A percentile compares a stretch with the other conserved stretches of the same genome.
Evolutionary conservation across 1,140 invertebrate species (phyloP).

Genomic region (Mesaphorura yosii): DNA sequence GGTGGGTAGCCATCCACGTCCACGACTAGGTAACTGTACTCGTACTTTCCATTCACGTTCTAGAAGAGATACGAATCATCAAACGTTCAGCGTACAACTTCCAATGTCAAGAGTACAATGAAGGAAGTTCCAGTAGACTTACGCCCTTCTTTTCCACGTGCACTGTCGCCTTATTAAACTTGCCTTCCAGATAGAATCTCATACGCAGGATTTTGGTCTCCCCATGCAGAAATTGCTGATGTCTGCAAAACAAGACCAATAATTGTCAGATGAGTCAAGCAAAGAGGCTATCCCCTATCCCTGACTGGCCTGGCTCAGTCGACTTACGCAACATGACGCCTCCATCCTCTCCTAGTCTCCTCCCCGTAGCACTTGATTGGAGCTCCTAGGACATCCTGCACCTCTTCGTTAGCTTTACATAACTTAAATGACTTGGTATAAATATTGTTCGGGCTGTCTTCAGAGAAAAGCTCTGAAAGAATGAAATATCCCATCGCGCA

Average conservation of each 20-base stretch:
- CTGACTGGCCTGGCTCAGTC: too few relatives aligned
- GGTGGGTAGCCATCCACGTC: conserved; percentile 63
- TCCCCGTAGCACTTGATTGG: conserved; percentile 83
- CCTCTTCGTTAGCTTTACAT: conserved; percentile 46
- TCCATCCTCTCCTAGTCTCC: conserved; percentile 60
- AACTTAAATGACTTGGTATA: conserved; percentile 64
- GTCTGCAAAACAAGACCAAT: too few relatives aligned
- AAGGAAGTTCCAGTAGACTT: conserved; percentile 28
- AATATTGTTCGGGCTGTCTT: conserved; percentile 69
- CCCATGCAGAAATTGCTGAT: conserved; percentile 58
- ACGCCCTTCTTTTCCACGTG: conserved; percentile 77
- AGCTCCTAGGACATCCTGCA: conserved; percentile 62
- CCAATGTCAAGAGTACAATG: too few relatives aligned
- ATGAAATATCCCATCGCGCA: conserved; percentile 67
- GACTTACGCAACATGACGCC: conserved; percentile 48
- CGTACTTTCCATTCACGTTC: conserved; percentile 60
- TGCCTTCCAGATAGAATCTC: conserved; percentile 79
- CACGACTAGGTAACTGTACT: conserved; percentile 71
- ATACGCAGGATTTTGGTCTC: conserved; percentile 68
- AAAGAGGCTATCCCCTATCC: too few relatives aligned
- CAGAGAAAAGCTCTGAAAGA: conserved; percentile 73
- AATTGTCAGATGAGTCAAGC: too few relatives aligned
- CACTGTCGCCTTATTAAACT: conserved; percentile 62
- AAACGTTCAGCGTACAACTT: conserved; percentile 3
- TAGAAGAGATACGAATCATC: conserved; percentile 41